Percentiles rank a stretch among this genome's conserved stretches.
phyloP scores from a whole-genome alignment of 2,888 invertebrate genomes.

The Hemicrepidius hirtus region DNA sequence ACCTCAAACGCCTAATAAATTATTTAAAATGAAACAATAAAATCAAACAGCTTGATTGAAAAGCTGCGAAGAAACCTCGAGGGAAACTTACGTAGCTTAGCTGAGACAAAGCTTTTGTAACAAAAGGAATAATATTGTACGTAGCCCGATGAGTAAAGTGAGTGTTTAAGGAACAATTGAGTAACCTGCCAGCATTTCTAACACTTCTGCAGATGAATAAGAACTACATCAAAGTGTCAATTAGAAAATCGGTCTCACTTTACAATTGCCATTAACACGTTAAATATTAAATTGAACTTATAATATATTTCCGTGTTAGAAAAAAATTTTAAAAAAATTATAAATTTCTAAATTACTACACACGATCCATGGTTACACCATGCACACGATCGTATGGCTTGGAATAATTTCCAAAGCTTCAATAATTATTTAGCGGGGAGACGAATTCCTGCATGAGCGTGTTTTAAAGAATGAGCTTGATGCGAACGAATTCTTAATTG shows the following conservation, averaged over 20 bases:
- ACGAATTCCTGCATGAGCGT: too few relatives aligned
- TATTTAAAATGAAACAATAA: background rate
- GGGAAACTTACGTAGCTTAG: background rate
- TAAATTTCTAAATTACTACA: too few relatives aligned
- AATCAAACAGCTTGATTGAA: background rate
- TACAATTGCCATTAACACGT: background rate
- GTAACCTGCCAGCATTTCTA: constrained; percentile 5
- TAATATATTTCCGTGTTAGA: too few relatives aligned
- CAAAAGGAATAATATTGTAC: constrained; percentile 6
- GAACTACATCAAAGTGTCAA: constrained; percentile 9
- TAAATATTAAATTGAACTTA: too few relatives aligned
- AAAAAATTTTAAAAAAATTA: too few relatives aligned
- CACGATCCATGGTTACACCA: too few relatives aligned
- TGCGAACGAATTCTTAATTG: too few relatives aligned
- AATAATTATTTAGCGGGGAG: too few relatives aligned
- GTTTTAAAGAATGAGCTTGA: too few relatives aligned
- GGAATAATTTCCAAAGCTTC: too few relatives aligned
- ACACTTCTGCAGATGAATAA: background rate
- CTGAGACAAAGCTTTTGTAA: background rate
- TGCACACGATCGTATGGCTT: too few relatives aligned
- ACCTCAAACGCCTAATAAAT: background rate
- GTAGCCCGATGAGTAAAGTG: constrained; percentile 1
- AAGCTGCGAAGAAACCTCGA: background rate
- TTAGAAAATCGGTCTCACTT: constrained; percentile 3
- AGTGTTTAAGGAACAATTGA: background rate